These are phyloP conservation scores for Tapirus indicus DNA, from an alignment of 2,797 vertebrate genomes.

Conservation along the genomic window DNA sequence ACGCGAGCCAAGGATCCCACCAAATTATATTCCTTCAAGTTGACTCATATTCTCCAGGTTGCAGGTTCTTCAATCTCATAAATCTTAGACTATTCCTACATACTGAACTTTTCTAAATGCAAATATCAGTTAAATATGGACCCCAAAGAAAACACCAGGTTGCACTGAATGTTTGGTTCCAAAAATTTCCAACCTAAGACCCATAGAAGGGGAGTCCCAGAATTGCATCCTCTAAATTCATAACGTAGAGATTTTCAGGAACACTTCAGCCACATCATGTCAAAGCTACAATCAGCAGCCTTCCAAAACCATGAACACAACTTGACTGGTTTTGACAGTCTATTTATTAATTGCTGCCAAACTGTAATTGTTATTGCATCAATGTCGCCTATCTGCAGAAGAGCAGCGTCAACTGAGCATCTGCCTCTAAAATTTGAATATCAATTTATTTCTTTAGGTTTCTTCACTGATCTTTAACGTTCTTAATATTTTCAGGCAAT, in stretches of 20 bases:
- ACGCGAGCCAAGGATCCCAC: neutral
- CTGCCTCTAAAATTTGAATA: conserved; percentile 59
- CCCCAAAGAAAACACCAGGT: conserved; percentile 44
- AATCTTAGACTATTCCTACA: neutral
- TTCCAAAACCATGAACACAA: conserved; percentile 67
- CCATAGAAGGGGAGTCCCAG: neutral
- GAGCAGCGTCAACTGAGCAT: conserved; percentile 21
- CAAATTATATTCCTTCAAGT: neutral
- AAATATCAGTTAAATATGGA: neutral
- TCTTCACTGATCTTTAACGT: conserved; percentile 69
- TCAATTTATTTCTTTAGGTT: conserved; percentile 75
- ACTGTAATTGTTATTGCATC: conserved; percentile 78
- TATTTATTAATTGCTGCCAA: conserved; percentile 81
- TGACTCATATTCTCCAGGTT: neutral
- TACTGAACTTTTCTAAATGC: neutral
- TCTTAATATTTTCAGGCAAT: conserved; percentile 80
- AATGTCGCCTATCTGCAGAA: conserved; percentile 53
- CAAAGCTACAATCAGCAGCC: conserved; percentile 63
- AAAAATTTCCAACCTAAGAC: conserved; percentile 28
- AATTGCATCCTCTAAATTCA: conserved; percentile 44
- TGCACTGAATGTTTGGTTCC: neutral
- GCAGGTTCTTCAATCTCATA: neutral
- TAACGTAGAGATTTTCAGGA: conserved; percentile 65
- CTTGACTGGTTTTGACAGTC: conserved; percentile 77
- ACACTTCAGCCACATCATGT: conserved; percentile 63